A percentile compares a stretch with the other conserved stretches of the same genome.
phyloP scores from a whole-genome alignment of 2,797 vertebrate genomes.

The Sylvilagus floridanus region DNA sequence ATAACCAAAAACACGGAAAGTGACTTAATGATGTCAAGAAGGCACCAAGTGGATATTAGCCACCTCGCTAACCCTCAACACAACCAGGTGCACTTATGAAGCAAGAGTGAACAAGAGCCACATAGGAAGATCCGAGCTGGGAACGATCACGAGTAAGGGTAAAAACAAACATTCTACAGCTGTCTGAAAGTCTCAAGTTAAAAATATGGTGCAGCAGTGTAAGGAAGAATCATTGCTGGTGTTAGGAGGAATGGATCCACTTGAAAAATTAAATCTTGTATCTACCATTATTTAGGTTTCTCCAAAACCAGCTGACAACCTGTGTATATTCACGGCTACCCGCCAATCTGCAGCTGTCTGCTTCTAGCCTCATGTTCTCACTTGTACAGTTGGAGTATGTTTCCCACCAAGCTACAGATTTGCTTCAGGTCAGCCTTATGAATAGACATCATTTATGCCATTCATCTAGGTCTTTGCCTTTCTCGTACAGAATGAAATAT shows the following conservation, averaged over 20 bases:
- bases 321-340: background rate
- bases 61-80: background rate
- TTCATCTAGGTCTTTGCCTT: constrained; percentile 48
- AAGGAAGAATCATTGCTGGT: background rate
- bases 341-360: background rate
- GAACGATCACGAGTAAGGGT: background rate
- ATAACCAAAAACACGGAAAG: constrained; percentile 35
- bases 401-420: constrained; percentile 44
- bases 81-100: constrained; percentile 27
- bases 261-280: constrained; percentile 60
- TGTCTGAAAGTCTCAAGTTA: background rate
- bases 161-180: background rate
- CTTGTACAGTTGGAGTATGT: constrained; percentile 34
- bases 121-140: background rate
- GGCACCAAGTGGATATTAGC: background rate
- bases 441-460: constrained; percentile 54
- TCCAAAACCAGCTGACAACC: background rate
- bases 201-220: background rate
- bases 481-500: constrained; percentile 63
- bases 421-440: constrained; percentile 35
- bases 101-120: background rate
- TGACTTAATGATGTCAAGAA: constrained; percentile 40
- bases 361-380: background rate
- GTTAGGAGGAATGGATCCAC: constrained; percentile 59
- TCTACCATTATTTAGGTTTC: background rate